A percentile compares a stretch with the other conserved stretches of the same genome.
These are phyloP conservation scores for Rattus norvegicus DNA, from an alignment of 2,113 vertebrate species.

Conservation along the genomic window GRCr8 NC_086020.1:199357001-199357500, in stretches of 20 bases:
- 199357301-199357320: not conserved
- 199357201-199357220: no score
- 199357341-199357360: constrained; percentile 11
- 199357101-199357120: not conserved
- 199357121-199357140: not conserved
- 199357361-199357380: not conserved
- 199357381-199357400: not conserved
- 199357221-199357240: not conserved
- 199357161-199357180: not conserved
- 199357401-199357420: not conserved
- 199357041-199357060: not conserved
- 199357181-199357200: not conserved
- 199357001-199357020: not conserved
- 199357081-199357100: not conserved
- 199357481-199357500: not conserved
- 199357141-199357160: not conserved
- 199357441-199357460: not conserved
- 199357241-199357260: not conserved
- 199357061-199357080: not conserved
- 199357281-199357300: not conserved
- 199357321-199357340: not conserved
- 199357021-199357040: not conserved
- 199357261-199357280: not conserved
- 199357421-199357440: not conserved
- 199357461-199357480: not conserved